Evolutionary conservation across 2,888 invertebrate genomes (phyloP).

Genomic region (Anagyrus pseudococci): DNA sequence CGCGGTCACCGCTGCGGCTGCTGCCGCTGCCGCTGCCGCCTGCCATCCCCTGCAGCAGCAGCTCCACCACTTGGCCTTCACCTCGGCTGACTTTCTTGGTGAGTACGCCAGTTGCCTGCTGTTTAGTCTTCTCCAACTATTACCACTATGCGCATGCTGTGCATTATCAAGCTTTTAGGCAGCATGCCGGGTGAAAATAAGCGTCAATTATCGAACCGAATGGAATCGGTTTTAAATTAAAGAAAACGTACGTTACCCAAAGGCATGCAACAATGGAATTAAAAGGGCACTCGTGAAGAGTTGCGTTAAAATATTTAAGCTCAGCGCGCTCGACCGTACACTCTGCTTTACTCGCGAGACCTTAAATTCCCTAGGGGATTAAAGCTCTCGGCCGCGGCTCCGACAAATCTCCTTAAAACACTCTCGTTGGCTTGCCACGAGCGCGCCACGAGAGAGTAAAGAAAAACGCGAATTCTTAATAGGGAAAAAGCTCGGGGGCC

Average conservation of each 20-base stretch:
- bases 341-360: background rate
- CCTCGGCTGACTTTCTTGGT: slow-evolving; percentile 80
- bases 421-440: no score
- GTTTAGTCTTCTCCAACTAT: no score
- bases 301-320: no score
- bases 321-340: no score
- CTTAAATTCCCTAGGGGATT: slow-evolving; percentile 6
- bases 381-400: background rate
- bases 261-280: no score
- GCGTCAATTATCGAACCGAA: no score
- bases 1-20: slow-evolving; percentile 56
- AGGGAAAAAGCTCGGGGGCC: background rate
- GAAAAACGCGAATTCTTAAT: slow-evolving; percentile 10
- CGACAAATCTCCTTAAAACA: slow-evolving; percentile 35
- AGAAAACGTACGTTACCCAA: no score
- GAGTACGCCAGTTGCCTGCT: slow-evolving; percentile 58
- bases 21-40: slow-evolving; percentile 50
- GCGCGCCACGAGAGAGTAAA: background rate
- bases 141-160: no score
- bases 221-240: no score
- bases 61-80: slow-evolving; percentile 60
- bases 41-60: slow-evolving; percentile 58
- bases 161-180: no score
- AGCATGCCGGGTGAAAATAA: no score
- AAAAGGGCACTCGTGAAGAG: no score